Conservation (phyloP, 2,888 invertebrate species). For the Fragum fragum region DNA sequence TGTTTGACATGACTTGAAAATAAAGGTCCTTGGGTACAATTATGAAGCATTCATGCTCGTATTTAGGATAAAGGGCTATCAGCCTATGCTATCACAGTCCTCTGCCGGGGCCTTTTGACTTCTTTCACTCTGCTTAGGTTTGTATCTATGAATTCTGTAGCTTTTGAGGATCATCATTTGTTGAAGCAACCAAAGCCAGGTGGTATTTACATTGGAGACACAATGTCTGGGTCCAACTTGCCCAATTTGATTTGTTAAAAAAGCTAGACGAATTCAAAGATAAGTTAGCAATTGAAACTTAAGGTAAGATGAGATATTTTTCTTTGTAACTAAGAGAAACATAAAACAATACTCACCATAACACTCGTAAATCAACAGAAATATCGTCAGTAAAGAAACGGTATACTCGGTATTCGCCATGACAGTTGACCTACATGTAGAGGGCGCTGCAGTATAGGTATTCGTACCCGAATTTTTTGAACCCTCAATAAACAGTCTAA, state of each 20-base stretch:
- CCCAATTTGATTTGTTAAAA: not conserved
- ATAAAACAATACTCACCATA: not conserved
- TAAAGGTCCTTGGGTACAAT: no score
- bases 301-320: not conserved
- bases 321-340: not conserved
- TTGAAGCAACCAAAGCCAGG: not conserved
- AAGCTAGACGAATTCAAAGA: not conserved
- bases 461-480: no score
- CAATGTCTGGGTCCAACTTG: conserved; percentile 1
- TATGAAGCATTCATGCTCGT: no score
- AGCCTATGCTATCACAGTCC: no score
- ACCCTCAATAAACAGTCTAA: no score
- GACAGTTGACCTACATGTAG: conserved; percentile 48
- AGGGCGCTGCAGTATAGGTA: not conserved
- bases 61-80: no score
- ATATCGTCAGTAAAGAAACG: not conserved
- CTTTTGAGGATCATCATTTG: no score
- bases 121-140: no score
- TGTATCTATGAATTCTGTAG: no score
- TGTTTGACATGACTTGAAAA: no score
- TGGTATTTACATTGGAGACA: conserved; percentile 37
- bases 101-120: no score
- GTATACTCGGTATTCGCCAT: conserved; percentile 32
- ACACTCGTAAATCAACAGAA: not conserved
- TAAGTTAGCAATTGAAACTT: not conserved